Base-by-base conservation (phyloP, 1,140 invertebrate species). In the Zaprionus africanus region DNA sequence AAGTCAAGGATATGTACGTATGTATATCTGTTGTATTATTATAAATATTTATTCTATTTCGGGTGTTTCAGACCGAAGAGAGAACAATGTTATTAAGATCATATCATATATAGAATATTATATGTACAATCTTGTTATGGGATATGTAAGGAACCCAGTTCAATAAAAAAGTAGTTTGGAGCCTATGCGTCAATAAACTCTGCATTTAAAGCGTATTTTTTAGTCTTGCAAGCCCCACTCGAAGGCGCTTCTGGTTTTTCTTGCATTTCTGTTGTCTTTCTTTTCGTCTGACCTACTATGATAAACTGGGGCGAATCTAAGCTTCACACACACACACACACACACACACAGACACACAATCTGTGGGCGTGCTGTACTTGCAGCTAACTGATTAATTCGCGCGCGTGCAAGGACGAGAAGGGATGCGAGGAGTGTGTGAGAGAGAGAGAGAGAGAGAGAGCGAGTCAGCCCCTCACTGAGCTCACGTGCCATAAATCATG, bases 401-500 rank as follows among this genome's bases (percentile, higher is more conserved):
- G 22, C 46, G 46, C 46, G 46, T 51, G 46, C 46, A 51, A 24
- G 46, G 46, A 51, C 46, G 13, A 51, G 6, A n/a, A 41, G 38
- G 38, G n/a, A 41, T n/a, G 46, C 46, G 46, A 19, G 15, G 15
- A n/a, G n/a, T n/a, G n/a, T n/a, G n/a, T 17, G 36, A 5, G 1
- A 38, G 36, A 38, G n/a, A 43, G 41, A 31, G 28, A 31, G 41
- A 17, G 41, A 46, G 7, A 34, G 38, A 6, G 15, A 51, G 11
- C 19, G 46, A 13, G n/a, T n/a, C 46, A 51, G 46, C 46, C 19
- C 22, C 46, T 51, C 46, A 19, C 46, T 24, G 12, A 19, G 46
- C 19, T 51, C 46, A 51, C 46, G 17, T 36, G 62, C 56, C 63
- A 66, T 57, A 66, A 66, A 57, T 57, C 63, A 57, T 66, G n/a